These are phyloP conservation scores for Argyrosomus japonicus DNA, from an alignment of 2,113 vertebrate species.

Conservation along the genomic window DNA sequence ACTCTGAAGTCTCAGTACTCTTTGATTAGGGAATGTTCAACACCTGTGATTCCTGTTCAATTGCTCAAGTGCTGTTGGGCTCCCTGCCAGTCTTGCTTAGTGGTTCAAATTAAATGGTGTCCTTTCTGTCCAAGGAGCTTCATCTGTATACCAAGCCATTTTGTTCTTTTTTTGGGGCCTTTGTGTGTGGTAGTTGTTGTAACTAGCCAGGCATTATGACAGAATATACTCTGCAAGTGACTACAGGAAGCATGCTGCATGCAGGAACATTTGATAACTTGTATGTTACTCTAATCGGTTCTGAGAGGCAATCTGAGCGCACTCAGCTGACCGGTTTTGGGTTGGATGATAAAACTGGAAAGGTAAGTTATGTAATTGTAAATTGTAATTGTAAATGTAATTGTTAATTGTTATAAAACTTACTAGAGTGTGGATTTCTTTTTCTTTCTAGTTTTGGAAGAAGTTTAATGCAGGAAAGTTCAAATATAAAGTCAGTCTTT, in stretches of 20 bases:
- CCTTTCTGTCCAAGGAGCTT: neutral
- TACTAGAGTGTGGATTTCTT: no score
- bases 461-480: no score
- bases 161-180: neutral
- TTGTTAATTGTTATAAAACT: neutral
- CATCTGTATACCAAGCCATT: neutral
- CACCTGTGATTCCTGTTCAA: constrained; percentile 17
- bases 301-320: constrained; percentile 52
- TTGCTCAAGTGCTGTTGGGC: neutral
- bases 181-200: neutral
- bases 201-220: constrained; percentile 16
- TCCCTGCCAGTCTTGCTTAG: neutral
- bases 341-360: constrained; percentile 14
- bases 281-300: constrained; percentile 62
- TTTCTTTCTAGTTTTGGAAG: neutral
- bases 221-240: constrained; percentile 58
- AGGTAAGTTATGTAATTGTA: constrained; percentile 25
- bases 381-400: no score
- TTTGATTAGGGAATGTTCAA: constrained; percentile 12
- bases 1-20: neutral
- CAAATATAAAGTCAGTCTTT: neutral
- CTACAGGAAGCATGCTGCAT: constrained; percentile 43
- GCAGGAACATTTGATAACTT: constrained; percentile 53
- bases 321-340: constrained; percentile 28
- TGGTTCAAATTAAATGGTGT: neutral